phyloP scores from a whole-genome alignment of 2,888 invertebrate genomes.

The Machimus atricapillus region DNA sequence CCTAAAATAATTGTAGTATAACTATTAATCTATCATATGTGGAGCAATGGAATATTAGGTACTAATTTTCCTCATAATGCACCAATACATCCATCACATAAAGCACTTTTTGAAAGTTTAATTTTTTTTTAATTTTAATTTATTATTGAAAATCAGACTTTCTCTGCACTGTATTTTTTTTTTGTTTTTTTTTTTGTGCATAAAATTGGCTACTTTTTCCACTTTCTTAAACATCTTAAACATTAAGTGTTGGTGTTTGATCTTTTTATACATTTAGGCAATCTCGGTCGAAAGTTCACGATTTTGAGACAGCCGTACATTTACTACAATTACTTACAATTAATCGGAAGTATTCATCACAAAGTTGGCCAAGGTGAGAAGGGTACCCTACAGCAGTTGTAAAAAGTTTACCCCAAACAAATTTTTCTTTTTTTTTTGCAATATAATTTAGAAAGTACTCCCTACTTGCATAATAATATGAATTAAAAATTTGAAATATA shows the following conservation, averaged over 20 bases:
- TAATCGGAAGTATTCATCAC: slow-evolving; percentile 68
- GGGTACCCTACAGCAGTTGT: not conserved
- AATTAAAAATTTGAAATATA: not conserved
- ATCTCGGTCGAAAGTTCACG: slow-evolving; percentile 40
- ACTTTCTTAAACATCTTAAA: not conserved
- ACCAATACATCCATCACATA: too few species aligned
- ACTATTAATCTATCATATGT: too few species aligned
- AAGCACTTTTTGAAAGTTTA: too few species aligned
- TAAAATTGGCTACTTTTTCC: not conserved
- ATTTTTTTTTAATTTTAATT: too few species aligned
- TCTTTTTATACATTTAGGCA: slow-evolving; percentile 40
- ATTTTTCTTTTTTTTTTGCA: not conserved
- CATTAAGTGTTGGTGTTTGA: slow-evolving; percentile 5
- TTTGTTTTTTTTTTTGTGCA: not conserved
- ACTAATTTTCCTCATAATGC: too few species aligned
- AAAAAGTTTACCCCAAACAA: not conserved
- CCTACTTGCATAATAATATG: not conserved
- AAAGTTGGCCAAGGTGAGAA: slow-evolving; percentile 66
- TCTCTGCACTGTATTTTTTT: too few species aligned
- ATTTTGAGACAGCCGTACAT: slow-evolving; percentile 64
- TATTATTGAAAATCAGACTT: too few species aligned
- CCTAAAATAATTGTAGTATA: too few species aligned
- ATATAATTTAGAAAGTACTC: not conserved
- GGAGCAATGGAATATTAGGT: too few species aligned
- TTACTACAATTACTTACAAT: slow-evolving; percentile 67